Conservation (phyloP, 2,888 invertebrate species). For the Drosophila incognita region DNA sequence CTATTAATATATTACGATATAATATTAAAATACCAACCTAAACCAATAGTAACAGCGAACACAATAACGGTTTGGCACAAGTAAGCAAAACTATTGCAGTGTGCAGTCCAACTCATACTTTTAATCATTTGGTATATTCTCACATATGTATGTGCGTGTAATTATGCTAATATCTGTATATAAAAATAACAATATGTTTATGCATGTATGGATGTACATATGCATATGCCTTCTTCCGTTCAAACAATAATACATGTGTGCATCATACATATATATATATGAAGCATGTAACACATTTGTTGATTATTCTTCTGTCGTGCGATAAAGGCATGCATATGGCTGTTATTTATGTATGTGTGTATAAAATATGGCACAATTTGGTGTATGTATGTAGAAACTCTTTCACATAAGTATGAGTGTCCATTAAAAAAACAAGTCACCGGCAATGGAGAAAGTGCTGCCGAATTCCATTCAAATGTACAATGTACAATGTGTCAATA, state of each 20-base stretch:
- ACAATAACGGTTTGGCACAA: slow-evolving; percentile 35
- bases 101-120: slow-evolving; percentile 28
- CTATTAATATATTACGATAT: slow-evolving; percentile 1
- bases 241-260: slow-evolving; percentile 2
- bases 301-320: neutral
- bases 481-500: too few relatives aligned
- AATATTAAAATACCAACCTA: slow-evolving; percentile 51
- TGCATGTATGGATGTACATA: slow-evolving; percentile 1
- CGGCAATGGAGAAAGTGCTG: slow-evolving; percentile 23
- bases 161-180: neutral
- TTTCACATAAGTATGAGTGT: neutral
- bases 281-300: neutral
- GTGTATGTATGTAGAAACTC: neutral
- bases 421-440: slow-evolving; percentile 17
- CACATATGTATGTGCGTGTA: slow-evolving; percentile 8
- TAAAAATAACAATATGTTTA: neutral
- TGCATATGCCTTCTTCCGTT: neutral
- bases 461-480: slow-evolving; percentile 7
- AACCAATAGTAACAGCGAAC: slow-evolving; percentile 34
- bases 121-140: slow-evolving; percentile 13
- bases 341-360: neutral
- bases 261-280: neutral
- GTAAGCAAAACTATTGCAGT: slow-evolving; percentile 22
- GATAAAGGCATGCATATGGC: neutral
- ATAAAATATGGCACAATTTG: neutral